Evolutionary conservation across 2,888 invertebrate genomes (phyloP).

Genomic region (Chamaedrilus cognettii): DNA sequence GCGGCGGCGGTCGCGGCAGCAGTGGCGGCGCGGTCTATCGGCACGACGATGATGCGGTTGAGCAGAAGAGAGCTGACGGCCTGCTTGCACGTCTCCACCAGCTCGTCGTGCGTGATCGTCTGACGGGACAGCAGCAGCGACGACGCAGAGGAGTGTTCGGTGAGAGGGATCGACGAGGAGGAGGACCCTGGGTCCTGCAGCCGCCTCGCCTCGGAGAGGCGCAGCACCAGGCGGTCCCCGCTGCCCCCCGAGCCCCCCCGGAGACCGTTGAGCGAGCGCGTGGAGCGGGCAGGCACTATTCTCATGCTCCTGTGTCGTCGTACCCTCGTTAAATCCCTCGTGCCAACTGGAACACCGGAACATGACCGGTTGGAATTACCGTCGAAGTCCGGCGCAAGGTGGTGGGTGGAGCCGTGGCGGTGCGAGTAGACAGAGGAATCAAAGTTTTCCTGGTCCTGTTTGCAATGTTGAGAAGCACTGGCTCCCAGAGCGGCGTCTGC

Average conservation of each 20-base stretch:
- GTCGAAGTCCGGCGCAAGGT: neutral
- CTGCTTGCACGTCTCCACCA: slow-evolving; percentile 10
- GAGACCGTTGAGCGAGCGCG: slow-evolving; percentile 10
- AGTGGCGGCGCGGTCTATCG: neutral
- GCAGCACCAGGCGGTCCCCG: too few species aligned
- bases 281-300: slow-evolving; percentile 5
- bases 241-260: slow-evolving; percentile 1
- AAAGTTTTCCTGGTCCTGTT: neutral
- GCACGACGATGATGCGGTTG: slow-evolving; percentile 12
- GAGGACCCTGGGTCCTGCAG: neutral
- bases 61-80: slow-evolving; percentile 4
- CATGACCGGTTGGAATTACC: neutral
- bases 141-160: slow-evolving; percentile 4
- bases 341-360: neutral
- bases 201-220: neutral
- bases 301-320: neutral
- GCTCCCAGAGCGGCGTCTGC: slow-evolving; percentile 6
- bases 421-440: neutral
- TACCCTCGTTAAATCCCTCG: neutral
- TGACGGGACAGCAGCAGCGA: slow-evolving; percentile 2
- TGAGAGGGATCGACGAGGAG: slow-evolving; percentile 9
- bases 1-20: too few species aligned
- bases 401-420: neutral
- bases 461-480: neutral
- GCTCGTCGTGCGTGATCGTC: neutral